phyloP scores from a whole-genome alignment of 2,797 vertebrate species.

The Schizopygopsis pylzovi region DNA sequence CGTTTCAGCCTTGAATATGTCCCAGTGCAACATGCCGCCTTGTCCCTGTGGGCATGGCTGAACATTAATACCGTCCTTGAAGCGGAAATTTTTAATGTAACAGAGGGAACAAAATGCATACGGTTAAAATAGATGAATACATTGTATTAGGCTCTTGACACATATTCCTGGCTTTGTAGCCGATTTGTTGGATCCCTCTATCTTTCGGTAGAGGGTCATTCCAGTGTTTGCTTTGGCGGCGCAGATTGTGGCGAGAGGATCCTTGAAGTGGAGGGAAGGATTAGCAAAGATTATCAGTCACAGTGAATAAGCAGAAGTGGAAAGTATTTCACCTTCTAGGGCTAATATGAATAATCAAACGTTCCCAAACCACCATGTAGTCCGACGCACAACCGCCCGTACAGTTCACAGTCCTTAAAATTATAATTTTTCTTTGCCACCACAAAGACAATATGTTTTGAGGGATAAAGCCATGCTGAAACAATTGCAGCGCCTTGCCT shows the following conservation, averaged over 20 bases:
- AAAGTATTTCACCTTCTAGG: slow-evolving; percentile 60
- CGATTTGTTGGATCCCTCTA: slow-evolving; percentile 12
- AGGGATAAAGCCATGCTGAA: slow-evolving; percentile 75
- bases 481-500: slow-evolving; percentile 77
- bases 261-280: slow-evolving; percentile 62
- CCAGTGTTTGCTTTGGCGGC: slow-evolving; percentile 34
- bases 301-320: slow-evolving; percentile 62
- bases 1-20: slow-evolving; percentile 72
- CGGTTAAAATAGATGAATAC: slow-evolving; percentile 48
- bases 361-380: slow-evolving; percentile 27
- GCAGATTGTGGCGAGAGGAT: slow-evolving; percentile 50
- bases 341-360: slow-evolving; percentile 63
- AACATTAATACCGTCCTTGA: slow-evolving; percentile 67
- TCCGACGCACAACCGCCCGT: slow-evolving; percentile 38
- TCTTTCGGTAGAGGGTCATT: slow-evolving; percentile 20
- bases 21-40: slow-evolving; percentile 75
- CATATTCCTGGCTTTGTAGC: slow-evolving; percentile 34
- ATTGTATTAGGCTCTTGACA: slow-evolving; percentile 44
- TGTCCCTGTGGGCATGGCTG: slow-evolving; percentile 70
- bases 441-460: slow-evolving; percentile 76
- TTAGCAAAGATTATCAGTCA: slow-evolving; percentile 68
- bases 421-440: slow-evolving; percentile 68
- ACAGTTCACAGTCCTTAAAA: slow-evolving; percentile 69
- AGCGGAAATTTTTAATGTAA: slow-evolving; percentile 68
- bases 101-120: slow-evolving; percentile 57